Conservation (phyloP, 2,113 vertebrate genomes). For the Heterotis niloticus region DNA sequence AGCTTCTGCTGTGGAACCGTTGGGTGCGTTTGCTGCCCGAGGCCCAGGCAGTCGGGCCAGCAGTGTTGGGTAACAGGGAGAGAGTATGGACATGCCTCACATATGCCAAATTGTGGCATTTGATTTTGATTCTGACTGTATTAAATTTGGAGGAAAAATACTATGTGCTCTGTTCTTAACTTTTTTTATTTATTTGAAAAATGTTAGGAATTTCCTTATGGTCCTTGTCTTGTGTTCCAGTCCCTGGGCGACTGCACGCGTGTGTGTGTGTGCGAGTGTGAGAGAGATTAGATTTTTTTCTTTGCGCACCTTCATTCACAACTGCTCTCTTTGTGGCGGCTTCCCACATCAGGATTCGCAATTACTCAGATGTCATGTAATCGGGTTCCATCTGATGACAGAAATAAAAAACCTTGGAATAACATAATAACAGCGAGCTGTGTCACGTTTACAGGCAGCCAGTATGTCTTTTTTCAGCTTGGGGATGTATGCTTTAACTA, state of each 20-base stretch:
- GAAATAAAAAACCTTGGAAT: not conserved
- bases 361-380: not conserved
- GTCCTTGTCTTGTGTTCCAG: not conserved
- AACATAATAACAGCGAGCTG: not conserved
- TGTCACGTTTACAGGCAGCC: not conserved
- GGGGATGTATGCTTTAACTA: constrained; percentile 5
- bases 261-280: constrained; percentile 28
- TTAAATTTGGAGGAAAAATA: no score
- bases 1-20: constrained; percentile 59
- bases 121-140: no score
- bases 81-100: no score
- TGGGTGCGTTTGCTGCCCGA: constrained; percentile 44
- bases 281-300: constrained; percentile 9
- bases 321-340: not conserved
- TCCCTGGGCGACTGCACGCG: constrained; percentile 18
- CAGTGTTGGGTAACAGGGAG: not conserved
- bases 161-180: no score
- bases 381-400: not conserved
- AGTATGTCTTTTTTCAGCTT: constrained; percentile 7
- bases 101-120: no score
- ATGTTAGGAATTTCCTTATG: constrained; percentile 36
- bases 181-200: constrained; percentile 45
- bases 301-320: not conserved
- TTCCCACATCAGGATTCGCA: not conserved
- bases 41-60: not conserved